Percentiles rank a stretch among this genome's conserved stretches.
phyloP scores from a whole-genome alignment of 2,888 invertebrate species.

The Atethmia centrago region DNA sequence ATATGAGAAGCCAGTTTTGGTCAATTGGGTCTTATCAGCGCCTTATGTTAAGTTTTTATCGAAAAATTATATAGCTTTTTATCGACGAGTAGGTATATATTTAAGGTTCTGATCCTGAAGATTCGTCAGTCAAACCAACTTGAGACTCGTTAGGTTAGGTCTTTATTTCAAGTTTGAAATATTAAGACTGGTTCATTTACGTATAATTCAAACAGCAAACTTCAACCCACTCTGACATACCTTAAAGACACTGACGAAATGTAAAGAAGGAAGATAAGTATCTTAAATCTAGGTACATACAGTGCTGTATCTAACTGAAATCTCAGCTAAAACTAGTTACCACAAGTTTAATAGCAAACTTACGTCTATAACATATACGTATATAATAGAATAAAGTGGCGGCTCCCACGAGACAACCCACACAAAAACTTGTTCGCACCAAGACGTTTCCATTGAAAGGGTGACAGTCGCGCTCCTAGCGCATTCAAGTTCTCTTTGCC shows the following conservation, averaged over 20 bases:
- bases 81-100: too few relatives aligned
- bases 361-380: slow-evolving; percentile 69
- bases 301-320: slow-evolving; percentile 45
- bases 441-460: slow-evolving; percentile 72
- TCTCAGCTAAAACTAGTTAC: slow-evolving; percentile 62
- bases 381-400: slow-evolving; percentile 70
- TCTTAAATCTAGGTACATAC: background rate
- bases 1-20: too few relatives aligned
- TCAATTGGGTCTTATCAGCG: too few relatives aligned
- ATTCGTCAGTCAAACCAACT: background rate
- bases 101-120: too few relatives aligned
- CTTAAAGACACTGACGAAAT: slow-evolving; percentile 18
- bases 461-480: slow-evolving; percentile 62
- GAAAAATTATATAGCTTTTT: too few relatives aligned
- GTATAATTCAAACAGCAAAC: slow-evolving; percentile 13
- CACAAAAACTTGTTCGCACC: slow-evolving; percentile 78
- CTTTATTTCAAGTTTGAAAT: background rate
- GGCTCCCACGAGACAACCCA: slow-evolving; percentile 78
- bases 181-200: background rate
- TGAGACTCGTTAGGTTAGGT: background rate
- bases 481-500: slow-evolving; percentile 57
- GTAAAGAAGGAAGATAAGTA: slow-evolving; percentile 29
- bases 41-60: too few relatives aligned
- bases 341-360: slow-evolving; percentile 61
- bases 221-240: slow-evolving; percentile 17